These are phyloP conservation scores for Matsumyia berberina DNA, from an alignment of 2,888 invertebrate species.

Conservation along the genomic window DNA sequence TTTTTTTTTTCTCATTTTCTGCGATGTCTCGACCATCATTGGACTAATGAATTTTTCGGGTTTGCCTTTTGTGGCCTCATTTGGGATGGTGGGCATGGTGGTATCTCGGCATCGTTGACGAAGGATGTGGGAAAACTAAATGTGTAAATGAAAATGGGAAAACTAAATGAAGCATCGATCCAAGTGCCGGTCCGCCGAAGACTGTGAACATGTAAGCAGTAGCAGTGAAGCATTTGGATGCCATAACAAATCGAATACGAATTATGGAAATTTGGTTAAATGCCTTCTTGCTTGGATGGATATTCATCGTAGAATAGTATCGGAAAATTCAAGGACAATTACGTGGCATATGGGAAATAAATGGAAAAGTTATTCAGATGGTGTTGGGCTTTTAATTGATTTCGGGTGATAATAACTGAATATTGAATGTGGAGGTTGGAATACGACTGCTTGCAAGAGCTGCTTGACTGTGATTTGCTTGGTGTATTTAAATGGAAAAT, in stretches of 20 bases:
- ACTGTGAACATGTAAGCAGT: neutral
- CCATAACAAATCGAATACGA: constrained; percentile 51
- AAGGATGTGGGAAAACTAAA: constrained; percentile 35
- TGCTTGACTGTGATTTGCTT: too few relatives aligned
- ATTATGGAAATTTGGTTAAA: constrained; percentile 70
- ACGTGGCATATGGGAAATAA: constrained; percentile 22
- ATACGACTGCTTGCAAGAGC: too few relatives aligned
- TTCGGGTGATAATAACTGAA: constrained; percentile 17
- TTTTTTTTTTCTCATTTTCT: constrained; percentile 48
- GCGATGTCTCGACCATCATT: constrained; percentile 51
- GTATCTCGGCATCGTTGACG: constrained; percentile 15
- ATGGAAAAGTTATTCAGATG: constrained; percentile 24
- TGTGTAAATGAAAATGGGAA: constrained; percentile 61
- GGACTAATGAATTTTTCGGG: constrained; percentile 69
- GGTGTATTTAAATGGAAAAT: too few relatives aligned
- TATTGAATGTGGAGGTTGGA: neutral
- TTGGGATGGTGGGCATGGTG: constrained; percentile 13
- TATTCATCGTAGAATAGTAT: neutral
- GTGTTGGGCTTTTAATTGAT: constrained; percentile 30
- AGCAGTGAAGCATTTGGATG: constrained; percentile 11
- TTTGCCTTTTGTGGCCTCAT: constrained; percentile 50
- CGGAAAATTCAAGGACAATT: constrained; percentile 43
- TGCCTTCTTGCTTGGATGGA: constrained; percentile 30
- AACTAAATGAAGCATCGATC: constrained; percentile 60
- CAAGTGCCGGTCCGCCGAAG: constrained; percentile 33